Evolutionary conservation across 2,113 vertebrate genomes (phyloP).

Genomic region (Mustela nigripes): DNA sequence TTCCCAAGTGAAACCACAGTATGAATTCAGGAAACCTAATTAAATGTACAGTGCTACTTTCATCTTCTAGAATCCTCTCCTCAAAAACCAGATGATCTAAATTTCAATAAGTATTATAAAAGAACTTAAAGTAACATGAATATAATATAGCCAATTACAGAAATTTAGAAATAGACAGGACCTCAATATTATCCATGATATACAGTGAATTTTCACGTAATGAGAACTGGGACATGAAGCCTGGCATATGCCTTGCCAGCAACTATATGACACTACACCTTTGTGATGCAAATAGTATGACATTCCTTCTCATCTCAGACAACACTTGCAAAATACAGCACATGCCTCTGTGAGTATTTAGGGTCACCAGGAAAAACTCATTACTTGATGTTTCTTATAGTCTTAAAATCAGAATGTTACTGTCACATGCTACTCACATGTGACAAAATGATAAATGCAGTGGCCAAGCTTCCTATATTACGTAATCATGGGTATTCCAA

Average conservation of each 20-base stretch:
- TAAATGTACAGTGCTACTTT: constrained; percentile 26
- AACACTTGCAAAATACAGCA: background rate
- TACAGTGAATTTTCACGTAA: background rate
- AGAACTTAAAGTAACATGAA: background rate
- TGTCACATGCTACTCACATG: constrained; percentile 49
- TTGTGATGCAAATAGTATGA: background rate
- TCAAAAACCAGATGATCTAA: constrained; percentile 48
- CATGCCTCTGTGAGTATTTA: background rate
- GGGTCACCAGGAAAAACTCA: background rate
- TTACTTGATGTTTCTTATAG: background rate
- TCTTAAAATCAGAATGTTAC: constrained; percentile 46
- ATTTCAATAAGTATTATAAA: constrained; percentile 32
- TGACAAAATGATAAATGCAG: background rate
- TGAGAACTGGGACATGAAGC: background rate
- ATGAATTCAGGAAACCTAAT: constrained; percentile 37
- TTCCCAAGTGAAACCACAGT: constrained; percentile 54
- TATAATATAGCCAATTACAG: background rate
- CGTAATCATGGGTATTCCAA: constrained; percentile 31
- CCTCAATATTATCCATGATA: background rate
- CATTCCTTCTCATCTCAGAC: background rate
- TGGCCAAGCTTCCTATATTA: constrained; percentile 55
- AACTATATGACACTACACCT: background rate
- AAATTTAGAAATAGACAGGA: background rate
- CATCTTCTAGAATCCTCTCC: constrained; percentile 29
- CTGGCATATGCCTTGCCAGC: background rate